phyloP scores from a whole-genome alignment of 2,888 invertebrate species.

The Nasonia oneida region DNA sequence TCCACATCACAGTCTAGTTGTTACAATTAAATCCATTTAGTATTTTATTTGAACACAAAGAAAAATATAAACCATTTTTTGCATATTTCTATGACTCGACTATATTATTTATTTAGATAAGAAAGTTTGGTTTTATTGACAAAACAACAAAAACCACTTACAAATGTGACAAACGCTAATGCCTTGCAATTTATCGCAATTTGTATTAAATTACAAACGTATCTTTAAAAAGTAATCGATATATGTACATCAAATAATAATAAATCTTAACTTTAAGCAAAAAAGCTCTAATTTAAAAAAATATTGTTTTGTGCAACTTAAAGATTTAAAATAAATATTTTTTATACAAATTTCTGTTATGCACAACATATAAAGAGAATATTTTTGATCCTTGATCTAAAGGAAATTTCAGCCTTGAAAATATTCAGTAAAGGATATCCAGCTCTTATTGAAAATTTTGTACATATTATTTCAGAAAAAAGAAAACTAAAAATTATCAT shows the following conservation, averaged over 20 bases:
- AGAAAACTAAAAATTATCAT: neutral
- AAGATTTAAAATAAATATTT: constrained; percentile 30
- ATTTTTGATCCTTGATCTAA: constrained; percentile 19
- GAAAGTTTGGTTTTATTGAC: constrained; percentile 53
- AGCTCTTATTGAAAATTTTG: neutral
- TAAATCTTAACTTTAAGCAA: constrained; percentile 54
- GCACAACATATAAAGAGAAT: neutral
- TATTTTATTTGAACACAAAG: constrained; percentile 44
- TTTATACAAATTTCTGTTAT: neutral
- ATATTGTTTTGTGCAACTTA: constrained; percentile 24
- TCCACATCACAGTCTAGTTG: constrained; percentile 46
- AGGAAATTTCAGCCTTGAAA: constrained; percentile 8
- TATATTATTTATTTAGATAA: constrained; percentile 59
- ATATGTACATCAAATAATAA: constrained; percentile 58
- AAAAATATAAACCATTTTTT: constrained; percentile 41
- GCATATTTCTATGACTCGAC: constrained; percentile 40
- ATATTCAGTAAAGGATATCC: neutral
- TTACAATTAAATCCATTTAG: constrained; percentile 30
- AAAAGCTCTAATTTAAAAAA: constrained; percentile 18
- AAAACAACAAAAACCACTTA: constrained; percentile 54
- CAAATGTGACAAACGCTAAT: constrained; percentile 52
- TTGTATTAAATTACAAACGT: constrained; percentile 57
- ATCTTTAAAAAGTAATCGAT: constrained; percentile 52
- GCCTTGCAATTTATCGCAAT: constrained; percentile 27
- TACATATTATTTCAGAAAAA: neutral